Base-by-base conservation (phyloP, 2,888 invertebrate species). In the Camponotus fellah region DNA sequence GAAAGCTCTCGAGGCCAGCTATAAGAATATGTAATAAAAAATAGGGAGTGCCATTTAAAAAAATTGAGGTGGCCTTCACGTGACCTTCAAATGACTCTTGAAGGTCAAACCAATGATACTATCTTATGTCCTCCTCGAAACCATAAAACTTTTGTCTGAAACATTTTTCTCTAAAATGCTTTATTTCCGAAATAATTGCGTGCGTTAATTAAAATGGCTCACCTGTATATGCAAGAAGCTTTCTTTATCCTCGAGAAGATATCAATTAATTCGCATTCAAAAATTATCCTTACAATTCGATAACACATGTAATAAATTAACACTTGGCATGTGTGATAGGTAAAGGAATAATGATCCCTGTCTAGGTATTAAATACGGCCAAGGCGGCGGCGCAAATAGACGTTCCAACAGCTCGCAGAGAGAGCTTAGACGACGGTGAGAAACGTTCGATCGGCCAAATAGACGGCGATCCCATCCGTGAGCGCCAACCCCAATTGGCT, bases 401-500 rank as follows among this genome's bases (percentile, higher is more conserved):
- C 71, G 79, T 71, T 43, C 58, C 58, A 34, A 58, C 69, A 71
- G 71, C 71, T 71, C 21, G 71, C 71, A 69, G 71, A 69, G 60
- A 3, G 43, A 60, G 71, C 34, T 79, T 32, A 64, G 14, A 40
- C 71, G 74, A 81, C 46, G 26, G 53, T 64, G 66, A 40, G 66
- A 37, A 76, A 14, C 46, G 10, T 21, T 40, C 53, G 85, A 77
- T 86, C 86, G 53, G 66, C 62, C 32, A 66, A 66, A 65, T 74
- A 43, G 72, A 62, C 85, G 81, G 84, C 85, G 85, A 88, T 88
- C 58, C 58, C 58, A 71, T 79, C 43, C 43, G 43, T 74, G 81
- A 37, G 37, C 65, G 46, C 37, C 17, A 32, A 64, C 40, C 68
- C 40, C 72, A 64, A 75, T 69, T 69, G 64, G 86, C 83, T 71